A percentile compares a stretch with the other conserved stretches of the same genome.
Conservation (phyloP, 1,140 invertebrate genomes). For the Sipha flava region DNA sequence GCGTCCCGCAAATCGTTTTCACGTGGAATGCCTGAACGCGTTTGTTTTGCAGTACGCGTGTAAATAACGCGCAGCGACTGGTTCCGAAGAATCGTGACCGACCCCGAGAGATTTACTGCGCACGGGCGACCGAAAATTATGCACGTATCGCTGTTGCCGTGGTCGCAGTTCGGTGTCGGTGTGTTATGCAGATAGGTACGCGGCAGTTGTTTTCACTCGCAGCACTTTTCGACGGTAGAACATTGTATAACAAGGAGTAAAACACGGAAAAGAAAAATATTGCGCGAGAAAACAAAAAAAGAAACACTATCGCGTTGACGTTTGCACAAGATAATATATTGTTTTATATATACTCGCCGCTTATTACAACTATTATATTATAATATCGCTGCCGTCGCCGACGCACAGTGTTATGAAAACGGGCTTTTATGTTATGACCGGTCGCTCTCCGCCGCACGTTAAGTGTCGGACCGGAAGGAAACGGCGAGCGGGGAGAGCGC, state of each 20-base stretch:
- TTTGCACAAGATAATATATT: not conserved
- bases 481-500: not conserved
- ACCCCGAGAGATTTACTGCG: slow-evolving; percentile 9
- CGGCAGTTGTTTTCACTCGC: not conserved
- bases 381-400: not conserved
- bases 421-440: not conserved
- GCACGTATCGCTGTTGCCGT: not conserved
- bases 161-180: not conserved
- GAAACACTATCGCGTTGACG: too few species aligned
- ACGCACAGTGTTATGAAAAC: not conserved
- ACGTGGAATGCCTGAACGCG: not conserved
- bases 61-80: not conserved
- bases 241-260: not conserved
- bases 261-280: not conserved
- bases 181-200: not conserved
- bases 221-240: not conserved
- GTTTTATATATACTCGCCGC: not conserved
- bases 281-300: too few species aligned
- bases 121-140: not conserved
- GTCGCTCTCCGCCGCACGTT: not conserved
- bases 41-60: slow-evolving; percentile 6
- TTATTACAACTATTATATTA: not conserved
- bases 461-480: slow-evolving; percentile 30
- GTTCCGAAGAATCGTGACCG: slow-evolving; percentile 25
- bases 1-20: not conserved